These are phyloP conservation scores for Neomorphus geoffroyi DNA, from an alignment of 2,797 vertebrate genomes.

Conservation along the genomic window DNA sequence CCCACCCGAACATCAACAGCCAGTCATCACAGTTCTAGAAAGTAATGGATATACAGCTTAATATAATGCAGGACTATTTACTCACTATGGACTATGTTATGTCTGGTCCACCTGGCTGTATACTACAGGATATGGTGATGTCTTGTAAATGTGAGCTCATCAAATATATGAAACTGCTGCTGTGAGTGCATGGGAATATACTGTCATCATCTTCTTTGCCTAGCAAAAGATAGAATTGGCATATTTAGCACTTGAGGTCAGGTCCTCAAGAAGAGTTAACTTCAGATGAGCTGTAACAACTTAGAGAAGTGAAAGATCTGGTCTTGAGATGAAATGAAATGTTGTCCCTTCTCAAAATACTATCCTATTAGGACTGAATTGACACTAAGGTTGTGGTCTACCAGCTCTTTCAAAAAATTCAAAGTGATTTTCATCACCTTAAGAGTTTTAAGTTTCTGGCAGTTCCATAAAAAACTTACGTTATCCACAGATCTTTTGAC, in stretches of 20 bases:
- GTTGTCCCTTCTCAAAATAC: neutral
- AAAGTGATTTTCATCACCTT: neutral
- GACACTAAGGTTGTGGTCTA: neutral
- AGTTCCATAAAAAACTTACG: neutral
- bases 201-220: conserved; percentile 13
- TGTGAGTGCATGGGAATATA: conserved; percentile 12
- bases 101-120: conserved; percentile 23
- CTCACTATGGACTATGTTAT: conserved; percentile 11
- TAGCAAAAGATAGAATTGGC: conserved; percentile 3
- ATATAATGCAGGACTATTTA: neutral
- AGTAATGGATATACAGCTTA: neutral
- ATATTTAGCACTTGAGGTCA: conserved; percentile 14
- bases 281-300: neutral
- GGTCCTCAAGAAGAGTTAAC: neutral
- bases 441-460: neutral
- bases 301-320: neutral
- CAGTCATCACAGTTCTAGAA: neutral
- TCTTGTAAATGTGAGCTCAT: conserved; percentile 21
- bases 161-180: conserved; percentile 30
- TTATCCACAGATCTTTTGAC: neutral
- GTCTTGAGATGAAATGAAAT: neutral
- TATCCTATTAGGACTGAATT: neutral
- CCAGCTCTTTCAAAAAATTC: neutral
- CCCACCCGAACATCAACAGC: neutral
- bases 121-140: neutral